Conservation (phyloP, 2,113 vertebrate species). For the Melanerpes aurifrons region DNA sequence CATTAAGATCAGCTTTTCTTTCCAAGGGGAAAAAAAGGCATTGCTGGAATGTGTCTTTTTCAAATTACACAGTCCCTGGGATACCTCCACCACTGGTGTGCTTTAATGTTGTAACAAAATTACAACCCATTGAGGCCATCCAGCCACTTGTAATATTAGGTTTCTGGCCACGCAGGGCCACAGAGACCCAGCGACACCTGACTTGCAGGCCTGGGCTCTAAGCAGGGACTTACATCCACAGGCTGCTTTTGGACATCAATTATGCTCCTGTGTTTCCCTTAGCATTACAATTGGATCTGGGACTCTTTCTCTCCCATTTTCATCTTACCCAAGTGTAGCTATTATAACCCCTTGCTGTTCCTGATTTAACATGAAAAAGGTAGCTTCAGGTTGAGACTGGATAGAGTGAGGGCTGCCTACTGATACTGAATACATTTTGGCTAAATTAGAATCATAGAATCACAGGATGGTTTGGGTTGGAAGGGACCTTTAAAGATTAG, state of each 20-base stretch:
- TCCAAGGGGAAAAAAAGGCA: neutral
- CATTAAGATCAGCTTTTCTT: slow-evolving; percentile 13
- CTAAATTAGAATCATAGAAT: neutral
- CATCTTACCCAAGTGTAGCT: neutral
- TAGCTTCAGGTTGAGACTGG: neutral
- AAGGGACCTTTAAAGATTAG: neutral
- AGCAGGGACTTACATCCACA: neutral
- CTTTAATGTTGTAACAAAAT: slow-evolving; percentile 35
- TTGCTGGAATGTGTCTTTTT: slow-evolving; percentile 21
- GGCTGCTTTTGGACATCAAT: neutral
- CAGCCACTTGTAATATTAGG: neutral
- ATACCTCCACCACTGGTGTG: slow-evolving; percentile 4
- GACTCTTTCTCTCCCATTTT: neutral
- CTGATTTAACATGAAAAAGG: neutral
- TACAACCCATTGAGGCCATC: neutral
- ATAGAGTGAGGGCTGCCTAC: fast-evolving
- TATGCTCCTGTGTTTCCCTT: neutral
- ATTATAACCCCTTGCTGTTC: neutral
- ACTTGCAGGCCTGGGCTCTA: neutral
- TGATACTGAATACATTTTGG: neutral
- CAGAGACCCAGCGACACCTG: neutral
- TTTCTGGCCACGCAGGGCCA: neutral
- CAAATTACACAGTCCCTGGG: slow-evolving; percentile 27
- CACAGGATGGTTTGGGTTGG: neutral
- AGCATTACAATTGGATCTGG: neutral